phyloP scores from a whole-genome alignment of 2,888 invertebrate species.

The Parthenolecanium corni region DNA sequence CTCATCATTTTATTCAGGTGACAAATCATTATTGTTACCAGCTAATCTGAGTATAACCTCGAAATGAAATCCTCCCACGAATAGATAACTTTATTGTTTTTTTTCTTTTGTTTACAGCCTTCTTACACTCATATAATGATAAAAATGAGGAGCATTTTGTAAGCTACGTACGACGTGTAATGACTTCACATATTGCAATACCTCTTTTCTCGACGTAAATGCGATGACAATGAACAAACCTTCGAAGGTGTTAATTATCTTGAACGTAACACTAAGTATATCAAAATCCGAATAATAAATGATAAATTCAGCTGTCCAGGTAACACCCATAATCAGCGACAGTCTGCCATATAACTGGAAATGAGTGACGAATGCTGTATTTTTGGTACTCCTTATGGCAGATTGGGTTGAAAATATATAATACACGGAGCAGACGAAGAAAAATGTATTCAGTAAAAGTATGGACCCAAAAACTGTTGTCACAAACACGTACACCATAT shows the following conservation, averaged over 20 bases:
- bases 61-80: no score
- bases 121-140: slow-evolving; percentile 15
- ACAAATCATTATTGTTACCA: no score
- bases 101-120: background rate
- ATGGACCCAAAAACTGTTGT: slow-evolving; percentile 35
- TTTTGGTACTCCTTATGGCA: slow-evolving; percentile 34
- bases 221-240: slow-evolving; percentile 43
- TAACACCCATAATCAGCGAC: slow-evolving; percentile 42
- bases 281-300: slow-evolving; percentile 40
- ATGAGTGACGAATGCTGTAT: slow-evolving; percentile 34
- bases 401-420: slow-evolving; percentile 39
- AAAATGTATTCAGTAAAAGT: slow-evolving; percentile 39
- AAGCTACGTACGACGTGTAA: background rate
- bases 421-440: slow-evolving; percentile 38
- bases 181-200: slow-evolving; percentile 9
- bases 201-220: slow-evolving; percentile 38
- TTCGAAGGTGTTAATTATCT: slow-evolving; percentile 42
- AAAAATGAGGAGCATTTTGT: background rate
- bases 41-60: no score
- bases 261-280: slow-evolving; percentile 41
- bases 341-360: slow-evolving; percentile 40
- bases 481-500: slow-evolving; percentile 27
- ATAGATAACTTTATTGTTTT: no score
- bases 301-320: slow-evolving; percentile 42
- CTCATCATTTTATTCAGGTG: no score